Conservation (phyloP, 2,888 invertebrate species). For the Eugnorisma glareosa region DNA sequence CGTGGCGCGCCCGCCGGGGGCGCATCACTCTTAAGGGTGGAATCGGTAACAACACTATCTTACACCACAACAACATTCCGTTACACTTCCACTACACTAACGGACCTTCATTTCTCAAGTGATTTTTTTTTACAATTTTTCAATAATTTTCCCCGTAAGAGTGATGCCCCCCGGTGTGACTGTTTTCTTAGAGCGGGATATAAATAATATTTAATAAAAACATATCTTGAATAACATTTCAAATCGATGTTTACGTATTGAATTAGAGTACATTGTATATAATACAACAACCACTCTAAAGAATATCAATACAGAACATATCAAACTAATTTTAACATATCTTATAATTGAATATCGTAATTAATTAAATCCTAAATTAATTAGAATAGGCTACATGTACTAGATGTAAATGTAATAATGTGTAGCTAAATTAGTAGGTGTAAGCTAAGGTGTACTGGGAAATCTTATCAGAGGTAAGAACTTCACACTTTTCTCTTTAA, state of each 20-base stretch:
- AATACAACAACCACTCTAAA: constrained; percentile 88
- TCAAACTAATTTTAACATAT: constrained; percentile 78
- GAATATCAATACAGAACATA: constrained; percentile 90
- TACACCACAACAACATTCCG: constrained; percentile 51
- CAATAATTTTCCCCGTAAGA: constrained; percentile 75
- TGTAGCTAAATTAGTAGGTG: constrained; percentile 40
- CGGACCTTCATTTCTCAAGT: constrained; percentile 1
- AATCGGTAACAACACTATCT: constrained; percentile 68
- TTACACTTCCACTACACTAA: constrained; percentile 34
- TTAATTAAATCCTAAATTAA: constrained; percentile 17
- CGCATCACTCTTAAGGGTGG: constrained; percentile 89
- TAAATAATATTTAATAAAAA: constrained; percentile 58
- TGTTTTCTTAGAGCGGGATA: constrained; percentile 54
- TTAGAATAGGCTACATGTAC: constrained; percentile 9
- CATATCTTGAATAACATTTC: constrained; percentile 70
- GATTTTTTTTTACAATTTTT: neutral
- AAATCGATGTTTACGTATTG: constrained; percentile 79
- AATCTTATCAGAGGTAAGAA: constrained; percentile 51
- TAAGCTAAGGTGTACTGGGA: constrained; percentile 30
- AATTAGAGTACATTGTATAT: constrained; percentile 85
- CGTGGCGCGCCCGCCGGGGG: constrained; percentile 89
- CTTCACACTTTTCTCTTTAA: neutral
- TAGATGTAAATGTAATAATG: constrained; percentile 12
- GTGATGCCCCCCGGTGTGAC: constrained; percentile 84
- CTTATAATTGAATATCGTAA: constrained; percentile 48